Base-by-base conservation (phyloP, 1,140 invertebrate genomes). In the Cherax quadricarinatus region DNA sequence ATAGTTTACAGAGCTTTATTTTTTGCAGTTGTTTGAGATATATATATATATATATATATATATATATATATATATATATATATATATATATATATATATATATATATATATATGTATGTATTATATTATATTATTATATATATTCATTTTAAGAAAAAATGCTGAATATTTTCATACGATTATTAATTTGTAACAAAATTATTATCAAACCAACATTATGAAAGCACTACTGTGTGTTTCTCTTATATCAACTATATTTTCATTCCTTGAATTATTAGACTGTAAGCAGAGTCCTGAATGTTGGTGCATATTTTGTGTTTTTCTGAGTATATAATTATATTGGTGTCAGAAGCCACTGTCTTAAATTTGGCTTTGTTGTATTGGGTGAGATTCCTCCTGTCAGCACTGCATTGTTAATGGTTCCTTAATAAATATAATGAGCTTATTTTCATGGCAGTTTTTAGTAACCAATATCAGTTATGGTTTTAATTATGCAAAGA, bases 261-360 rank as follows among this genome's bases (percentile, higher is more conserved):
- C 70, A 75, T 75, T 75, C 70, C 70, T 75, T 75, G 9, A 57
- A 57, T 57, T 57, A 75, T 75, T 75, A 75, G 70, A 75, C 24
- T 30, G 7, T 75, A 30, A 75, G n/a, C 9, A 30, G 7, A 21
- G n/a, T 75, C 16, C 48, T 81, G 41, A 51, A 51, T n/a, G 16
- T 16, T 81, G 79, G 79, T 81, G 16, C 79, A 81, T 80, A 80
- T 81, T 81, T 51, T 81, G 21, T 49, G 21, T 81, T 81, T 30
- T 81, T 81, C 79, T 51, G 14, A 49, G 21, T n/a, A 6, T 81
- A 81, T 51, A 51, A 51, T 49, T 81, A 10, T 66, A 21, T 49
- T 81, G 79, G n/a, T 75, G 24, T 75, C 24, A 21, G 21, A 75
- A 75, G 48, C 14, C 16, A n/a, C 16, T 18, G 49, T 24, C 48